Evolutionary conservation across 1,140 invertebrate species (phyloP).

Genomic region (Cylas formicarius): DNA sequence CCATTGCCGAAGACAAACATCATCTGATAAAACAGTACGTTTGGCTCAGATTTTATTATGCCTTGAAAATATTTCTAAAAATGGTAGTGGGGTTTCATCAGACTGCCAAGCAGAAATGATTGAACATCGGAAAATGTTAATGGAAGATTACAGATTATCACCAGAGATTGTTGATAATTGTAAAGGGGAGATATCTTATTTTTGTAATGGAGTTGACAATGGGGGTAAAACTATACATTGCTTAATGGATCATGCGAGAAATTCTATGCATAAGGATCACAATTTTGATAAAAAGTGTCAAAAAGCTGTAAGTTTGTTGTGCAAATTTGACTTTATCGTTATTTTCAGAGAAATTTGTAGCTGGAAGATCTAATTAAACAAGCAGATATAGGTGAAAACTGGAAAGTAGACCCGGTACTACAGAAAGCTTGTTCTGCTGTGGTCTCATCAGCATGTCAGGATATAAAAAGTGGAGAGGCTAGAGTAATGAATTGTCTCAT

Average conservation of each 20-base stretch:
- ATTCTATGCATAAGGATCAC: slow-evolving; percentile 49
- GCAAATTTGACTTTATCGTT: slow-evolving; percentile 2
- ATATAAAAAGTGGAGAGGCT: slow-evolving; percentile 59
- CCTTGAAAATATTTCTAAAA: slow-evolving; percentile 77
- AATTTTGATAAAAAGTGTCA: slow-evolving; percentile 61
- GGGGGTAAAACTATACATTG: slow-evolving; percentile 92
- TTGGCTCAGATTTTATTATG: slow-evolving; percentile 89
- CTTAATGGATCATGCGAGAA: slow-evolving; percentile 82
- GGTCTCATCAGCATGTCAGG: slow-evolving; percentile 63
- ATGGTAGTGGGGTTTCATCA: slow-evolving; percentile 60
- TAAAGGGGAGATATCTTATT: slow-evolving; percentile 72
- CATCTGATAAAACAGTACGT: slow-evolving; percentile 74
- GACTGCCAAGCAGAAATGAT: slow-evolving; percentile 84
- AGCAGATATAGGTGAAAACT: slow-evolving; percentile 80
- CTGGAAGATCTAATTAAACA: slow-evolving; percentile 72
- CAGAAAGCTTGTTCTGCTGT: slow-evolving; percentile 77
- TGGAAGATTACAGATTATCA: slow-evolving; percentile 88
- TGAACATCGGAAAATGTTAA: slow-evolving; percentile 80
- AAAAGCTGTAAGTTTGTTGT: slow-evolving; percentile 50
- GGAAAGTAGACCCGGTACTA: slow-evolving; percentile 85
- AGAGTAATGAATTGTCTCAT: slow-evolving; percentile 90
- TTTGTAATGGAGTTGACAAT: slow-evolving; percentile 60
- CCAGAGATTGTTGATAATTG: slow-evolving; percentile 88
- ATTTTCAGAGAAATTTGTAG: slow-evolving; percentile 38
- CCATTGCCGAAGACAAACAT: slow-evolving; percentile 65